phyloP scores from a whole-genome alignment of 2,888 invertebrate species.

The Phania funesta region DNA sequence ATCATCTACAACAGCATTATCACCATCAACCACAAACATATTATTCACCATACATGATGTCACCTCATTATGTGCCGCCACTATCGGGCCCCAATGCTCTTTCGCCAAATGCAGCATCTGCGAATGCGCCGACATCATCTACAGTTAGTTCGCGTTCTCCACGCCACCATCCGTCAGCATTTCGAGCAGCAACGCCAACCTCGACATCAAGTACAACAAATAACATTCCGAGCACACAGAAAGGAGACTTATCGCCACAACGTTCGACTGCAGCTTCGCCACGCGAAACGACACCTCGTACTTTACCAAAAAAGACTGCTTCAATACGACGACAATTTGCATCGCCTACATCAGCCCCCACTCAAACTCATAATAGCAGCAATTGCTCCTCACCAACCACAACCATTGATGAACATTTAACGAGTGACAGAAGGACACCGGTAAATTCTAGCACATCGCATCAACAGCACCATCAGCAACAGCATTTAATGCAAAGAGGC shows the following conservation, averaged over 20 bases:
- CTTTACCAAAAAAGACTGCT: conserved; percentile 81
- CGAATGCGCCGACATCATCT: conserved; percentile 31
- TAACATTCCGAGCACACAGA: conserved; percentile 73
- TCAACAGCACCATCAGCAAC: conserved; percentile 72
- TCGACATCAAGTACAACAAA: conserved; percentile 60
- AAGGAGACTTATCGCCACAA: conserved; percentile 74
- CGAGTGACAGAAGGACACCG: conserved; percentile 60
- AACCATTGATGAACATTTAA: conserved; percentile 64
- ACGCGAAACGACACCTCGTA: conserved; percentile 77
- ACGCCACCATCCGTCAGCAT: conserved; percentile 66
- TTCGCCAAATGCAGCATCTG: conserved; percentile 66
- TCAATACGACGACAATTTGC: conserved; percentile 81
- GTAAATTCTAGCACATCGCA: conserved; percentile 65
- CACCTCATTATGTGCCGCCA: conserved; percentile 74
- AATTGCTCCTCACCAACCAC: conserved; percentile 75
- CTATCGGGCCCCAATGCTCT: conserved; percentile 58
- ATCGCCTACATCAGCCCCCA: conserved; percentile 75
- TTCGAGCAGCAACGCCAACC: conserved; percentile 66
- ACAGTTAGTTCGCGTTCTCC: conserved; percentile 65
- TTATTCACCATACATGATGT: conserved; percentile 76
- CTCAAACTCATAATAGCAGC: conserved; percentile 55
- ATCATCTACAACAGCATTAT: conserved; percentile 67
- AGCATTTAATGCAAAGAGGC: conserved; percentile 73
- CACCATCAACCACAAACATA: conserved; percentile 74
- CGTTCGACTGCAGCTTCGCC: conserved; percentile 76